Evolutionary conservation across 1,140 invertebrate genomes (phyloP).

Genomic region (Heliothis virescens): DNA sequence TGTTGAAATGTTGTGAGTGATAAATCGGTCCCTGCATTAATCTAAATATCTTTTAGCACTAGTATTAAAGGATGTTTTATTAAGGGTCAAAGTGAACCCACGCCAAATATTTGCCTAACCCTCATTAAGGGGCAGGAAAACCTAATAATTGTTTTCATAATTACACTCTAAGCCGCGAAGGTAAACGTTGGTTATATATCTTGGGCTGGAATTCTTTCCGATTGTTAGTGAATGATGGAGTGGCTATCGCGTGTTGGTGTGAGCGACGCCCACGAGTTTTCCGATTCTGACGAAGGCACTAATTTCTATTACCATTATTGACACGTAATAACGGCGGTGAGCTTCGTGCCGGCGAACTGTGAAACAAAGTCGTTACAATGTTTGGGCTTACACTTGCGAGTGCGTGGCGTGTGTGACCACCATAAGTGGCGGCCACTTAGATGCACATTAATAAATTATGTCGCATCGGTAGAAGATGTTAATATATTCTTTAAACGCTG

Average conservation of each 20-base stretch:
- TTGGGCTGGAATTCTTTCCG: constrained; percentile 13
- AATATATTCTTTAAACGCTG: constrained; percentile 66
- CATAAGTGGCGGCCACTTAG: constrained; percentile 76
- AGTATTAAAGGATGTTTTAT: constrained; percentile 42
- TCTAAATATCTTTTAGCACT: constrained; percentile 35
- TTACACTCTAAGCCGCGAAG: constrained; percentile 30
- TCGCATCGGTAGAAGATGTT: constrained; percentile 66
- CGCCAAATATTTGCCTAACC: constrained; percentile 33
- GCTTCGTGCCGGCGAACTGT: constrained; percentile 63
- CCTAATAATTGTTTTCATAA: constrained; percentile 45
- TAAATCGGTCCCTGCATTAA: constrained; percentile 12
- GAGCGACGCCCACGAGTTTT: constrained; percentile 28
- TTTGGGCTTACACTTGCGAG: constrained; percentile 61
- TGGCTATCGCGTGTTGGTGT: constrained; percentile 23
- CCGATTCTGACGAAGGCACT: constrained; percentile 55
- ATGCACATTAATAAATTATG: constrained; percentile 69
- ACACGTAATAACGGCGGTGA: constrained; percentile 70
- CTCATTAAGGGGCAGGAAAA: constrained; percentile 37
- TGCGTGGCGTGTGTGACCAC: constrained; percentile 66
- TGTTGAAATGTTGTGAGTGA: constrained; percentile 3
- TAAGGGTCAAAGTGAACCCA: constrained; percentile 21
- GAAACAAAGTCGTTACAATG: constrained; percentile 74
- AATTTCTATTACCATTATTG: constrained; percentile 73
- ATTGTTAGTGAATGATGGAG: constrained; percentile 32
- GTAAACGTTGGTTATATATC: constrained; percentile 17